phyloP scores from a whole-genome alignment of 1,140 invertebrate species.

The Dryas iulia region DNA sequence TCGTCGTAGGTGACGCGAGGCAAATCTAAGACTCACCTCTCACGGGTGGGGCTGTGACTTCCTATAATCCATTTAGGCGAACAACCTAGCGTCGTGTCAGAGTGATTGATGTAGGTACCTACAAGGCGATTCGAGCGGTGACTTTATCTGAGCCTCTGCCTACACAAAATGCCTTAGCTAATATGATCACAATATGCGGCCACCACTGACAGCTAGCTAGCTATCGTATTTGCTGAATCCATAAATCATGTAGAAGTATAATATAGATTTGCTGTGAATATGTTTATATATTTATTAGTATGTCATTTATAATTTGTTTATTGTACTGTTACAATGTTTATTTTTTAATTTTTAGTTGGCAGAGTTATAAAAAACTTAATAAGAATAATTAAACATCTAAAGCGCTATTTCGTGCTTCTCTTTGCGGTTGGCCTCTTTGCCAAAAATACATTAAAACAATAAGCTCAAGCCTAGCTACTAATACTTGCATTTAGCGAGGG shows the following conservation, averaged over 20 bases:
- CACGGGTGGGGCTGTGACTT: conserved; percentile 56
- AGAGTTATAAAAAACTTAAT: too few relatives aligned
- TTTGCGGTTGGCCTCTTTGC: too few relatives aligned
- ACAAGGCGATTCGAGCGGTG: conserved; percentile 51
- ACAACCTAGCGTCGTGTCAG: conserved; percentile 71
- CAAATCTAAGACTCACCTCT: conserved; percentile 67
- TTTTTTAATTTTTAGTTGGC: too few relatives aligned
- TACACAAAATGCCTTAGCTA: conserved; percentile 52
- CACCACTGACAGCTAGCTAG: conserved; percentile 24
- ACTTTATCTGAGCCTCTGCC: conserved; percentile 58
- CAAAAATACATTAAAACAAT: too few relatives aligned
- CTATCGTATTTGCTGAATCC: conserved; percentile 12
- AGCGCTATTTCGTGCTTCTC: too few relatives aligned
- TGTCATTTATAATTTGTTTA: too few relatives aligned
- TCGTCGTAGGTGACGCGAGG: conserved; percentile 44
- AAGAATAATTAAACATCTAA: too few relatives aligned
- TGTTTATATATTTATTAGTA: too few relatives aligned
- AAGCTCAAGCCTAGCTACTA: too few relatives aligned
- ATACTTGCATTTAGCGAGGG: too few relatives aligned
- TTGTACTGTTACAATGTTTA: too few relatives aligned
- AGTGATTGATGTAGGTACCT: conserved; percentile 70
- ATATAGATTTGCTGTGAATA: not conserved
- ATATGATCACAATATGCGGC: conserved; percentile 44
- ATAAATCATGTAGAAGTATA: conserved; percentile 4
- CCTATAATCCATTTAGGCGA: conserved; percentile 75